Evolutionary conservation across 2,113 vertebrate genomes (phyloP), one percentile per base, ranked within the genome.

Genomic region (Seriola dumerili): DNA sequence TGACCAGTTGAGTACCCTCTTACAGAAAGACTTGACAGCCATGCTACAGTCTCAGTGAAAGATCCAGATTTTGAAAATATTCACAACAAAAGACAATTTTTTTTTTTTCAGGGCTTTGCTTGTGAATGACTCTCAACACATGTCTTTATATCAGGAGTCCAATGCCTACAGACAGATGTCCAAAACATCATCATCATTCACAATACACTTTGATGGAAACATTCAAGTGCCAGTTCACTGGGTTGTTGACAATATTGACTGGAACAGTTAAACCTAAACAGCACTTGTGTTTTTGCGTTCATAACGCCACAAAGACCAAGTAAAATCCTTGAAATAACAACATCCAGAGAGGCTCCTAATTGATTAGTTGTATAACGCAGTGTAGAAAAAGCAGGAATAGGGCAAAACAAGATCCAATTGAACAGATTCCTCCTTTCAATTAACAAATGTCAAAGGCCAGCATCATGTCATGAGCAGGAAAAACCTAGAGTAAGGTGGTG

Each of bases 371-470:
- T 17, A 23, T n/a, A 58, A 68, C 12, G 7, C 4, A 12, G 19
- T 25, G 38, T 4, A 50, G 40, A 57, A 80, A 85, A 76, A 69
- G n/a, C 52, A 58, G 65, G 7, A 73, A 80, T 78, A 85, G 59
- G 29, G 44, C 14, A 63, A 65, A 85, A 66, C 69, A 61, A 64
- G 83, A 71, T 85, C 54, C 72, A 50, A 54, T 29, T 73, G 84
- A 90, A 85, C 52, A 57, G 81, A 85, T 87, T 88, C 36, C 64
- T 75, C 46, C 42, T 71, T 87, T 90, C 79, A 91, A 88, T 91
- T 89, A 92, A 67, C 78, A 78, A 78, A 93, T 88, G 83, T 89
- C 85, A 91, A 80, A 92, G 83, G 80, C 68, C 91, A 83, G 78
- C 83, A 63, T 86, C 69, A 69, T 86, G 78, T 78, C 89, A 68